phyloP scores from a whole-genome alignment of 2,797 vertebrate species.

The Molothrus ater region DNA sequence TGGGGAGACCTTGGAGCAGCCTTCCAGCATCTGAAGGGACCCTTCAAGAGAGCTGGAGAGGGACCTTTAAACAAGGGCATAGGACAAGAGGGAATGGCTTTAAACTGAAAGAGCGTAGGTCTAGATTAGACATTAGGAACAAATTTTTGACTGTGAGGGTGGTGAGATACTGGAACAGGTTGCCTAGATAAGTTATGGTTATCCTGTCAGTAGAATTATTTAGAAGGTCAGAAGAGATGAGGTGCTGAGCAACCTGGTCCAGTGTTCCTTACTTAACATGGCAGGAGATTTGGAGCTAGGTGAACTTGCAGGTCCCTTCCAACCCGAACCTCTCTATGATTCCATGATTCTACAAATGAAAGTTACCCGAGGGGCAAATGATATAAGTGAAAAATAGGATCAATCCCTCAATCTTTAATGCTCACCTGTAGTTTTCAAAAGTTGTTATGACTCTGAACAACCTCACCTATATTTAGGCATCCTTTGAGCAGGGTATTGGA shows the following conservation, averaged over 20 bases:
- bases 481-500: not conserved
- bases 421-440: not conserved
- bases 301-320: not conserved
- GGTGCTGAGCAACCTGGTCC: not conserved
- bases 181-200: not conserved
- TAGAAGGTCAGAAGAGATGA: not conserved
- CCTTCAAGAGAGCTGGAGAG: not conserved
- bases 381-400: not conserved
- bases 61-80: not conserved
- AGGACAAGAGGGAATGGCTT: not conserved
- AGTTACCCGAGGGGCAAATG: not conserved
- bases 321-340: not conserved
- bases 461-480: not conserved
- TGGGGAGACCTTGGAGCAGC: not conserved
- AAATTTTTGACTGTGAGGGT: not conserved
- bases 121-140: not conserved
- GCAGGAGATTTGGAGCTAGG: not conserved
- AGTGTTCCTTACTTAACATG: not conserved
- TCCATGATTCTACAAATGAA: not conserved
- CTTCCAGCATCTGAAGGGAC: not conserved
- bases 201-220: not conserved
- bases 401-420: not conserved
- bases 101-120: not conserved
- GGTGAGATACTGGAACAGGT: not conserved
- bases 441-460: not conserved